Conservation (phyloP, 2,113 vertebrate genomes). For the Gobio gobio region DNA sequence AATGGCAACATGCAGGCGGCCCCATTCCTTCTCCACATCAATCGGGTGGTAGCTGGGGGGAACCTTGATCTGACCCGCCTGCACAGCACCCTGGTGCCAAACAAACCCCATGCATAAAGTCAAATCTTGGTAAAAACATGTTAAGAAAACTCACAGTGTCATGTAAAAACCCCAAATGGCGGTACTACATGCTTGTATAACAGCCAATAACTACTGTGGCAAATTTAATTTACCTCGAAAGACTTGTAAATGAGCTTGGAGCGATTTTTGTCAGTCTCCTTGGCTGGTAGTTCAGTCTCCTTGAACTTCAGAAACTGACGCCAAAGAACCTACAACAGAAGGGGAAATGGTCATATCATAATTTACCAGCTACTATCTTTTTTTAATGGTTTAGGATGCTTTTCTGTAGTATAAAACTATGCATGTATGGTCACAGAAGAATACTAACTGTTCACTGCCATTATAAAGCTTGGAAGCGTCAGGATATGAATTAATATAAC, state of each 20-base stretch:
- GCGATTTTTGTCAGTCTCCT: conserved; percentile 92
- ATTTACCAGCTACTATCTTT: background rate
- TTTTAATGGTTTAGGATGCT: background rate
- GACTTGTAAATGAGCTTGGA: conserved; percentile 90
- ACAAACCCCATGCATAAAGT: background rate
- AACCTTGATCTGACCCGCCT: conserved; percentile 86
- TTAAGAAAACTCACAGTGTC: background rate
- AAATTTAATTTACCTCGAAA: conserved; percentile 78
- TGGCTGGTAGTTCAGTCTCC: conserved; percentile 90
- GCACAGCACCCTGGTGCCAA: conserved; percentile 79
- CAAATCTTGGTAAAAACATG: background rate
- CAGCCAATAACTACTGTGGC: background rate
- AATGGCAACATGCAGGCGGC: conserved; percentile 89
- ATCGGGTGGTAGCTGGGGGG: conserved; percentile 87
- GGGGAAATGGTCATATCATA: background rate
- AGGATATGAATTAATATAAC: no score
- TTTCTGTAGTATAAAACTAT: background rate
- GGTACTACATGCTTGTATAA: background rate
- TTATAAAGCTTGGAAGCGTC: no score
- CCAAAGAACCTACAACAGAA: conserved; percentile 83
- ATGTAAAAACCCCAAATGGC: background rate
- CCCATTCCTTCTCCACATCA: conserved; percentile 98
- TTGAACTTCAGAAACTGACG: conserved; percentile 96
- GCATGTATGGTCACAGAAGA: background rate
- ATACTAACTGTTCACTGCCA: background rate